Base-by-base conservation (phyloP, 1,140 invertebrate genomes). In the Pogonognathellus flavescens region DNA sequence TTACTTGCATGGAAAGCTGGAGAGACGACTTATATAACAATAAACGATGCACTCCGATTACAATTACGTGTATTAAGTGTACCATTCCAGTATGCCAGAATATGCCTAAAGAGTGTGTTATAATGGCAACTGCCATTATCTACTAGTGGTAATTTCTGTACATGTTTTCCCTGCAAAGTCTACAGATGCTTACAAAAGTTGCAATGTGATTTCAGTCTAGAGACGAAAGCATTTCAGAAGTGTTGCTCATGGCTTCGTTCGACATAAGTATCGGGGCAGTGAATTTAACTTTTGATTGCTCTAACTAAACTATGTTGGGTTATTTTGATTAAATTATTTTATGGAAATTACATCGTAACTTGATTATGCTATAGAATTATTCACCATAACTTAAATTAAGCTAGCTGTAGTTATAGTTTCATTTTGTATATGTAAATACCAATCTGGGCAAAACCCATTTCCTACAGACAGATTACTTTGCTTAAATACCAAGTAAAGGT, bases 281-380 rank as follows among this genome's bases (percentile, higher is more conserved):
- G 31, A 41, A 41, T 41, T 41, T 41, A 41, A 41, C 31, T 41
- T 41, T 41, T 41, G 31, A 41, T 41, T 41, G 31, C 31, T 41
- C 31, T 41, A 41, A 66, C 20, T 25, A 25, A 66, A 66, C 62
- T 22, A 62, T 66, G 25, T 25, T 66, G 62, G 22, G 62, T 76
- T 76, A 76, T 76, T 76, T 76, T 76, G 70, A 50, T 76, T 49
- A 76, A 76, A 76, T 76, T 76, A 76, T 41, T 41, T 41, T 18
- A 76, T 76, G 70, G 70, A 76, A 76, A 76, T 76, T 76, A 76
- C 25, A 7, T 9, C 14, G n/a, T 49, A n/a, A 14, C 41, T 70
- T 25, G 22, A 31, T 22, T 70, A 41, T 41, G 31, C 31, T 41
- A 41, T 41, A 6, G 31, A 41, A 41, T 41, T 41, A 41, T 41